Evolutionary conservation across 2,797 vertebrate genomes (phyloP), one percentile per base, ranked within the genome.

Genomic region (Sciurus carolinensis): DNA sequence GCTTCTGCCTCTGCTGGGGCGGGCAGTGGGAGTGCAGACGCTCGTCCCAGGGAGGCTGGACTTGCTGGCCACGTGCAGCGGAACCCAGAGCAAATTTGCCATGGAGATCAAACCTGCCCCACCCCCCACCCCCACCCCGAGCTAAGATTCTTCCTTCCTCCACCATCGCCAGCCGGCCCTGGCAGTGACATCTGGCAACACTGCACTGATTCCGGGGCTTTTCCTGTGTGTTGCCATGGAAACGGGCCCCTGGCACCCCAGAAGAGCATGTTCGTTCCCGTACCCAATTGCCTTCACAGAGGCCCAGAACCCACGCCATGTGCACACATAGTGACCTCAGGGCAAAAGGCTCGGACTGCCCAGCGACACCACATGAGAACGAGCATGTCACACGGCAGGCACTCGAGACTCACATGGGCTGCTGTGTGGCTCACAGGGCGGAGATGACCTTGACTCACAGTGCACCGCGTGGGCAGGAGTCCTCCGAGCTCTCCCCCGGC

Each of bases 401-500:
- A 97, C 97, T 98, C 98, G 97, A 42, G 97, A 98, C 98, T 99
- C 99, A 99, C 99, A 98, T 99, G 99, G 98, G 98, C 97, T 97
- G 98, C 59, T 92, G 98, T 22, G 64, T 12, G 54, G 54, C 54
- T 87, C 54, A 8, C 99, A 98, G 99, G 98, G 85, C 95, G 92
- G 54, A 97, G 96, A 94, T 96, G 90, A 1, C 72, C 0, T 93
- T 71, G 91, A 87, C 86, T 96, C 85, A 97, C 98, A 98, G 97
- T 96, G 97, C 75, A 94, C 97, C 98, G 97, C 98, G 98, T 98
- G 97, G 95, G 95, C 97, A 97, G 97, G 98, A 98, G 98, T 98
- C 92, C 95, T 93, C 94, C 62, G 66, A 97, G 80, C 90, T 76
- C 93, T 84, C 87, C 88, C 88, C 44, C 3, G 57, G 15, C 85